These are phyloP conservation scores for Melanogrammus aeglefinus DNA, from an alignment of 2,797 vertebrate species.

Conservation along the genomic window DNA sequence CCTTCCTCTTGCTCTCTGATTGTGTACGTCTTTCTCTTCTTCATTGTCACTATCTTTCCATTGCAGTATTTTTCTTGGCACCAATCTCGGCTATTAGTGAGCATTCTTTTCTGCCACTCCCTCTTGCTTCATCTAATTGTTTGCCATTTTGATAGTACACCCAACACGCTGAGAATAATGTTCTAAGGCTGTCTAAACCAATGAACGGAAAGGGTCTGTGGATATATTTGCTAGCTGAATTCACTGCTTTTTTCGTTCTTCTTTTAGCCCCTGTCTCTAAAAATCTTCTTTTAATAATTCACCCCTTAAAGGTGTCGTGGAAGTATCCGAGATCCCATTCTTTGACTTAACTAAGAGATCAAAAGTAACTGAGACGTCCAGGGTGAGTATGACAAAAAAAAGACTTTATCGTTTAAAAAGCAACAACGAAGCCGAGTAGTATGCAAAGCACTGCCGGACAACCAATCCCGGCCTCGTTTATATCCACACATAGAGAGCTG, in stretches of 20 bases:
- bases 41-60: background rate
- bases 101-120: background rate
- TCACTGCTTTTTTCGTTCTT: no score
- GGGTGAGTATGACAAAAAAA: no score
- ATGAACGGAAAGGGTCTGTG: background rate
- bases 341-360: no score
- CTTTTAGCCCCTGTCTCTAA: background rate
- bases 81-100: background rate
- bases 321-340: no score
- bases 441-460: no score
- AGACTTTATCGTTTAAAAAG: no score
- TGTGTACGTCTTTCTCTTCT: background rate
- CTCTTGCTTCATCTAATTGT: background rate
- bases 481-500: no score
- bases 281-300: background rate
- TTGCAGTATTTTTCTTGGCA: background rate
- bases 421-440: no score
- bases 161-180: no score
- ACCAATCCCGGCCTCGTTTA: no score
- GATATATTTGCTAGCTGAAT: background rate
- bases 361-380: no score
- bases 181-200: background rate
- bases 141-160: background rate
- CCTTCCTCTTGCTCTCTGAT: background rate
- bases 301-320: no score